Evolutionary conservation across 37 sponge, comb jelly and placozoan genomes (phyloP).

Genomic region (Mnemiopsis leidyi): DNA sequence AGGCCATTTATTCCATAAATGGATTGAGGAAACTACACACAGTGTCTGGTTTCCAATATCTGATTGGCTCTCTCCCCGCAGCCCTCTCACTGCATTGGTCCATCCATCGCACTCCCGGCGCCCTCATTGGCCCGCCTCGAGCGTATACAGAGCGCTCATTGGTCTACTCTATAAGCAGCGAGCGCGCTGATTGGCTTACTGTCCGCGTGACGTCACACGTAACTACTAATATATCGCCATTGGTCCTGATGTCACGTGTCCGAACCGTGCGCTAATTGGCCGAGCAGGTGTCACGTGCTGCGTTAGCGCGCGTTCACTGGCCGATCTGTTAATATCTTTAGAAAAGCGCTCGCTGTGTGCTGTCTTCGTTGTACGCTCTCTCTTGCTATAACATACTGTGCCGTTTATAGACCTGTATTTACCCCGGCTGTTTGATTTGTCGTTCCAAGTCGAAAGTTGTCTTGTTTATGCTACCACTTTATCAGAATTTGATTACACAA

Average conservation of each 20-base stretch:
- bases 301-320: constrained; percentile 54
- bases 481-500: not conserved
- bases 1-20: constrained; percentile 50
- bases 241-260: constrained; percentile 39
- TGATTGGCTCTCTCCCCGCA: constrained; percentile 14
- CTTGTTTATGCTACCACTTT: not conserved
- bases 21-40: constrained; percentile 58
- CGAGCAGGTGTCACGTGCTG: constrained; percentile 28
- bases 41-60: constrained; percentile 9
- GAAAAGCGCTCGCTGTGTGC: constrained; percentile 59
- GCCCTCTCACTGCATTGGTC: constrained; percentile 11
- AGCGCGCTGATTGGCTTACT: constrained; percentile 40
- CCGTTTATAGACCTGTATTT: not conserved
- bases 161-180: not conserved
- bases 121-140: not conserved
- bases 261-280: constrained; percentile 48
- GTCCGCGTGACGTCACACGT: not conserved
- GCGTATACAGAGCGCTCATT: constrained; percentile 25
- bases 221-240: constrained; percentile 59
- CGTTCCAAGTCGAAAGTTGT: not conserved
- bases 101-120: not conserved
- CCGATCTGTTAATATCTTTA: constrained; percentile 54
- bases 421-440: not conserved
- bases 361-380: constrained; percentile 40
- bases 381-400: not conserved